Percentiles rank a stretch among this genome's conserved stretches.
Conservation (phyloP, 2,797 vertebrate genomes). For the Hozukius guyotensis region DNA sequence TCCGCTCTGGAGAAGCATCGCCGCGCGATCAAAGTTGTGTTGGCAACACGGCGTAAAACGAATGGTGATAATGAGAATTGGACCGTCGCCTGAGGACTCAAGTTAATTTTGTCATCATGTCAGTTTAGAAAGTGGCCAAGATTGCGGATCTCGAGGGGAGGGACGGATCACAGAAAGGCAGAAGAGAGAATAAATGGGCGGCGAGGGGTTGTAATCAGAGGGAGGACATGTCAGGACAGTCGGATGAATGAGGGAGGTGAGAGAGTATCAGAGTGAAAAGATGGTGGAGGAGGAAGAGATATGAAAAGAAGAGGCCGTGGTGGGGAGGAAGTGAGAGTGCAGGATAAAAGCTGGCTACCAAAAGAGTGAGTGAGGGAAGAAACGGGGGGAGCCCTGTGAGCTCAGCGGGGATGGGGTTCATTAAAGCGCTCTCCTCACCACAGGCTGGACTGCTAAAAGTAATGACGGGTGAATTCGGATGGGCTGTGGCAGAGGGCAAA, state of each 20-base stretch:
- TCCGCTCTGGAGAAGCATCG: conserved; percentile 13
- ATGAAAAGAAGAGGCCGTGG: conserved; percentile 1
- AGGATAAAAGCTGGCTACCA: conserved; percentile 53
- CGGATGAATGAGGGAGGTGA: conserved; percentile 31
- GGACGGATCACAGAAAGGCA: conserved; percentile 26
- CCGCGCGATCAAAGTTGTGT: conserved; percentile 42
- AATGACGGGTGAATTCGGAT: conserved; percentile 75
- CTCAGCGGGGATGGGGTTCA: conserved; percentile 73
- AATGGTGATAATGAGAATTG: conserved; percentile 60
- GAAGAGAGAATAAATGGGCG: conserved; percentile 26
- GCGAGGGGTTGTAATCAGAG: conserved; percentile 20
- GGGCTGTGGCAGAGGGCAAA: conserved; percentile 68
- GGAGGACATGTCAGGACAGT: conserved; percentile 33
- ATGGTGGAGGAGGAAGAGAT: conserved; percentile 17
- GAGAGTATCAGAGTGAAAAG: conserved; percentile 39
- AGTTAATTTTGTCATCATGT: conserved; percentile 58
- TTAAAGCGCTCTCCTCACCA: conserved; percentile 68
- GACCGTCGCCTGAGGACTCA: conserved; percentile 41
- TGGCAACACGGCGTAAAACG: conserved; percentile 38
- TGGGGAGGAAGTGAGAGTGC: conserved; percentile 25
- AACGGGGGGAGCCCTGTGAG: conserved; percentile 57
- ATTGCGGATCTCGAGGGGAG: conserved; percentile 19
- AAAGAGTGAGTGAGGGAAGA: conserved; percentile 42
- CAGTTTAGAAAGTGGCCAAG: conserved; percentile 42
- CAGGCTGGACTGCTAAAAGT: conserved; percentile 65